These are phyloP conservation scores for Apamea epomidion DNA, from an alignment of 2,888 invertebrate genomes.

Conservation along the genomic window DNA sequence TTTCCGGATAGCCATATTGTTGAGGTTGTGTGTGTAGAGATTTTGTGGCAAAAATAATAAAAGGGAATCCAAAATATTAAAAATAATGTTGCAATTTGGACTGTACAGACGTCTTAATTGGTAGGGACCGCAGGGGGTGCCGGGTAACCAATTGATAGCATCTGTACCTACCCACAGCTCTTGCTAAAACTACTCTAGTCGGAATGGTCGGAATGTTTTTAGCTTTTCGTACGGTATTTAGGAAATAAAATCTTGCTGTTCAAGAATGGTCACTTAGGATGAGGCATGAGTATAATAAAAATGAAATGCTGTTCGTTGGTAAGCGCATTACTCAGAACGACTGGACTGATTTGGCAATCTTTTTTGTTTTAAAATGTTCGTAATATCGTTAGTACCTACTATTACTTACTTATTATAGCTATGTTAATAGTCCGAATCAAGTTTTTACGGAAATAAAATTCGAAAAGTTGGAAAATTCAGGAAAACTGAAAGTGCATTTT, in stretches of 20 bases:
- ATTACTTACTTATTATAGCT: too few relatives aligned
- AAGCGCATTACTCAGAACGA: too few relatives aligned
- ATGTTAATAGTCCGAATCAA: too few relatives aligned
- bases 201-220: background rate
- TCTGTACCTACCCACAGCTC: background rate
- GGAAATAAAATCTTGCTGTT: background rate
- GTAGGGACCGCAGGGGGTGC: background rate
- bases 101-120: background rate
- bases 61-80: background rate
- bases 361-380: too few relatives aligned
- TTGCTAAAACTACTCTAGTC: background rate
- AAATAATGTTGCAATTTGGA: conserved; percentile 11
- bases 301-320: too few relatives aligned
- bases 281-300: too few relatives aligned
- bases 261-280: background rate
- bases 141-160: background rate
- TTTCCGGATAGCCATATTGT: conserved; percentile 39
- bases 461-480: too few relatives aligned
- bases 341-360: too few relatives aligned
- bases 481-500: too few relatives aligned
- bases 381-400: too few relatives aligned
- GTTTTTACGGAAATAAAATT: too few relatives aligned
- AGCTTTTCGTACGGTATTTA: background rate
- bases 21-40: conserved; percentile 1
- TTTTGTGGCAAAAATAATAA: conserved; percentile 17